Conservation (phyloP, 2,113 vertebrate genomes). For the Telmatochromis brachygnathus region DNA sequence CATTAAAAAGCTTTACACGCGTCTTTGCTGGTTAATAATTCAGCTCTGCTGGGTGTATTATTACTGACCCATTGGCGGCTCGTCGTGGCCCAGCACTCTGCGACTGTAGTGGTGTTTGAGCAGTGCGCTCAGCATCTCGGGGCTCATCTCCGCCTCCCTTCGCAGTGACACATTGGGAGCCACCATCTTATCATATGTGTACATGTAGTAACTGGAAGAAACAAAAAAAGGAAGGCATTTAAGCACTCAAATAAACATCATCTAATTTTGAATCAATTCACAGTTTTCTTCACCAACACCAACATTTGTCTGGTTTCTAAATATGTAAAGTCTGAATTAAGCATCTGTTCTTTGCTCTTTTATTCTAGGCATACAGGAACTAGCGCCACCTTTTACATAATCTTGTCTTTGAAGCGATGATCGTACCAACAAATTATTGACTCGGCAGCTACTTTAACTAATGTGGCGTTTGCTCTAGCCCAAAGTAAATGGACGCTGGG, state of each 20-base stretch:
- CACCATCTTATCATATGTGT: slow-evolving; percentile 96
- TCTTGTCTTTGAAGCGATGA: neutral
- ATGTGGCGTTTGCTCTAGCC: neutral
- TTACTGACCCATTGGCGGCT: slow-evolving; percentile 67
- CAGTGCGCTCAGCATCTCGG: slow-evolving; percentile 69
- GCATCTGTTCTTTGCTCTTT: neutral
- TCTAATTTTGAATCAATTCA: neutral
- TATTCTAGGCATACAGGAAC: neutral
- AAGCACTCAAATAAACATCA: neutral
- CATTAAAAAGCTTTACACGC: neutral
- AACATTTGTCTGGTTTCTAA: neutral
- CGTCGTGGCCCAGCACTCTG: slow-evolving; percentile 62
- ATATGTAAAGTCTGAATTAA: neutral
- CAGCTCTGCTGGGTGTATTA: neutral
- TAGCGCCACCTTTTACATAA: neutral
- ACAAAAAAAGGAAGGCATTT: neutral
- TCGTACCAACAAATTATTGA: neutral
- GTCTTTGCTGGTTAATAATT: neutral
- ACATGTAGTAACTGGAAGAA: slow-evolving; percentile 85
- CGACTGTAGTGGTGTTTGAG: slow-evolving; percentile 77
- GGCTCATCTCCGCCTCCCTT: slow-evolving; percentile 75
- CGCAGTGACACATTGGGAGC: slow-evolving; percentile 88
- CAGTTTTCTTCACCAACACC: neutral
- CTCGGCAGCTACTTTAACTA: neutral
- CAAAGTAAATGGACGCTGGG: neutral